phyloP scores from a whole-genome alignment of 1,140 invertebrate genomes.

The Panagrolaimus sp. region DNA sequence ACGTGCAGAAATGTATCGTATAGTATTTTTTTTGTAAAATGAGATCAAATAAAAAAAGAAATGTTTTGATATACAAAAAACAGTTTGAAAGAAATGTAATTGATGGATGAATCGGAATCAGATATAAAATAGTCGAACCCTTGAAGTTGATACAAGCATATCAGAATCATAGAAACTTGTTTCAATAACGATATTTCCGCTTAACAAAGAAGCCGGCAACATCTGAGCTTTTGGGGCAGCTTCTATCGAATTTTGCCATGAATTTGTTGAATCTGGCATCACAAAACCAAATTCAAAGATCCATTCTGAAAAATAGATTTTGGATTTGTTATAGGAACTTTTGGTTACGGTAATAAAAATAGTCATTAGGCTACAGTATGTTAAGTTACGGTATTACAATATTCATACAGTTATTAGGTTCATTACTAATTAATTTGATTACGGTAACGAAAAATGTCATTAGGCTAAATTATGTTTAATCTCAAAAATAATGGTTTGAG shows the following conservation, averaged over 20 bases:
- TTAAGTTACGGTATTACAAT: too few species aligned
- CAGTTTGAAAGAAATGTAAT: background rate
- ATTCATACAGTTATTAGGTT: too few species aligned
- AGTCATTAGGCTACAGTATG: too few species aligned
- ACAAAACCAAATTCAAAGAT: slow-evolving; percentile 99
- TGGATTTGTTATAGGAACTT: too few species aligned
- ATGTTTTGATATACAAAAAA: background rate
- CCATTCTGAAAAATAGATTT: slow-evolving; percentile 76
- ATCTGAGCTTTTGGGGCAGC: slow-evolving; percentile 98
- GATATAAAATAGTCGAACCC: slow-evolving; percentile 89
- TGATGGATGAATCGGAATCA: slow-evolving; percentile 62
- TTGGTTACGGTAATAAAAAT: too few species aligned
- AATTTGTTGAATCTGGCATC: slow-evolving; percentile 95
- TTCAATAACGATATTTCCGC: slow-evolving; percentile 96
- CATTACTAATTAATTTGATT: too few species aligned
- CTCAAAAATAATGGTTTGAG: background rate
- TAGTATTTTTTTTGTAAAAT: background rate
- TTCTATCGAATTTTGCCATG: slow-evolving; percentile 93
- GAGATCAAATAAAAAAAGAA: background rate
- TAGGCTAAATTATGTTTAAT: slow-evolving; percentile 34
- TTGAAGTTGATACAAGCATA: slow-evolving; percentile 85
- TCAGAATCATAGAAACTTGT: slow-evolving; percentile 97
- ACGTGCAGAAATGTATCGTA: background rate
- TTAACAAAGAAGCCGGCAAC: slow-evolving; percentile 95
- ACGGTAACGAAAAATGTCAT: too few species aligned